phyloP scores from a whole-genome alignment of 2,888 invertebrate genomes.

The Cosmorhoe ocellata region DNA sequence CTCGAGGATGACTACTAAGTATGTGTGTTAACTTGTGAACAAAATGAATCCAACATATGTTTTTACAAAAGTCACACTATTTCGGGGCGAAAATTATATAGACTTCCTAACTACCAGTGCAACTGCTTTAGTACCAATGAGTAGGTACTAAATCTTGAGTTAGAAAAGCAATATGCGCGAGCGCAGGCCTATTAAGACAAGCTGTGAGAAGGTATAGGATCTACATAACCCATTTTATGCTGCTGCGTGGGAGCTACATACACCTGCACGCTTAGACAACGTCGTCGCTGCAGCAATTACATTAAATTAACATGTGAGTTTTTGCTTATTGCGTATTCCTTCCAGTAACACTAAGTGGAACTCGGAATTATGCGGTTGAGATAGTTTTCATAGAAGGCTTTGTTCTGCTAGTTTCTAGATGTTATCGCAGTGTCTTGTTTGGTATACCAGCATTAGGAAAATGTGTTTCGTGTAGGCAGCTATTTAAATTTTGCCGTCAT shows the following conservation, averaged over 20 bases:
- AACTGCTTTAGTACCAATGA: too few relatives aligned
- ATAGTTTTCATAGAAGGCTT: constrained; percentile 33
- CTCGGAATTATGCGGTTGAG: constrained; percentile 35
- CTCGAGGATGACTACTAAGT: too few relatives aligned
- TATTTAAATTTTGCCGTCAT: constrained; percentile 2
- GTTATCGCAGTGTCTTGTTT: constrained; percentile 24
- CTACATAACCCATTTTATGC: constrained; percentile 35
- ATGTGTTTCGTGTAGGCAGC: neutral
- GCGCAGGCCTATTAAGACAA: neutral
- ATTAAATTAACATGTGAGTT: constrained; percentile 51
- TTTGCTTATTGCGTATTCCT: constrained; percentile 50
- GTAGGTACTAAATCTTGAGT: too few relatives aligned
- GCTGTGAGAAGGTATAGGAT: constrained; percentile 20
- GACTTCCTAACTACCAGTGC: too few relatives aligned
- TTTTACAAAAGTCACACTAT: too few relatives aligned
- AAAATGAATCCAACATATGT: too few relatives aligned
- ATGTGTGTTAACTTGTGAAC: too few relatives aligned
- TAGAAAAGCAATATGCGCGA: neutral
- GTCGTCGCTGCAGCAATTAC: constrained; percentile 46
- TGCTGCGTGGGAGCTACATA: constrained; percentile 56
- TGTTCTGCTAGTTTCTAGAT: constrained; percentile 27
- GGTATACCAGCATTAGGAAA: constrained; percentile 5
- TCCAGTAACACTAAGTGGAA: constrained; percentile 21
- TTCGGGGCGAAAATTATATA: too few relatives aligned
- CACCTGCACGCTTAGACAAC: constrained; percentile 51